Evolutionary conservation across 1,140 invertebrate species (phyloP).

Genomic region (Bactericera cockerelli): DNA sequence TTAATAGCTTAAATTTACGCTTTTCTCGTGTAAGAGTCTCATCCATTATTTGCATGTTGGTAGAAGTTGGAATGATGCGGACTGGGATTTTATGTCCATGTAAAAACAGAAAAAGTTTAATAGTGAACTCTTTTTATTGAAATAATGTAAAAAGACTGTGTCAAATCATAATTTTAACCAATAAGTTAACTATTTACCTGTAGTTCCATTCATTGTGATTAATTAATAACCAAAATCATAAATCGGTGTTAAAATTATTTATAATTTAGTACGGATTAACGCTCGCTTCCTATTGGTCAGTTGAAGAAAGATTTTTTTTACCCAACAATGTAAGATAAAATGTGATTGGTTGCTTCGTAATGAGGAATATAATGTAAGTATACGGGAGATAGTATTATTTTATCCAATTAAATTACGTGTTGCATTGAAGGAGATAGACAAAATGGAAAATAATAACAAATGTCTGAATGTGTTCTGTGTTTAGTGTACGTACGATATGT

Average conservation of each 20-base stretch:
- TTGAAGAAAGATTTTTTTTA: slow-evolving; percentile 25
- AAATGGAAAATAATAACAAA: slow-evolving; percentile 6
- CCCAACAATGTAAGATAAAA: slow-evolving; percentile 40
- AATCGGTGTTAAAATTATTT: background rate
- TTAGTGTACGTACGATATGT: slow-evolving; percentile 27
- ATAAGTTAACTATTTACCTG: no score
- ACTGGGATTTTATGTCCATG: slow-evolving; percentile 6
- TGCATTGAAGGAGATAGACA: slow-evolving; percentile 3
- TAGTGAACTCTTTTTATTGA: no score
- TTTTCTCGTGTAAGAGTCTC: background rate
- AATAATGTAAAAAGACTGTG: no score
- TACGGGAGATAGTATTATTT: slow-evolving; percentile 30
- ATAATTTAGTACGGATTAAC: slow-evolving; percentile 6
- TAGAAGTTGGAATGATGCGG: slow-evolving; percentile 2
- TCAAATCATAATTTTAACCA: no score
- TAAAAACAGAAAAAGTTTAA: no score
- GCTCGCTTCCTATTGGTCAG: background rate
- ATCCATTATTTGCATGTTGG: background rate
- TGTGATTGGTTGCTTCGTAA: slow-evolving; percentile 42
- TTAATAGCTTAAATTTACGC: background rate
- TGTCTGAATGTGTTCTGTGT: slow-evolving; percentile 25
- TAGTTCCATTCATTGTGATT: no score
- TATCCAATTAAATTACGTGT: slow-evolving; percentile 31
- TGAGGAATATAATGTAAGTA: slow-evolving; percentile 21
- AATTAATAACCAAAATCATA: no score